Evolutionary conservation across 1,140 invertebrate species (phyloP), one percentile per base, ranked within the genome.

Genomic region (Conus betulinus): DNA sequence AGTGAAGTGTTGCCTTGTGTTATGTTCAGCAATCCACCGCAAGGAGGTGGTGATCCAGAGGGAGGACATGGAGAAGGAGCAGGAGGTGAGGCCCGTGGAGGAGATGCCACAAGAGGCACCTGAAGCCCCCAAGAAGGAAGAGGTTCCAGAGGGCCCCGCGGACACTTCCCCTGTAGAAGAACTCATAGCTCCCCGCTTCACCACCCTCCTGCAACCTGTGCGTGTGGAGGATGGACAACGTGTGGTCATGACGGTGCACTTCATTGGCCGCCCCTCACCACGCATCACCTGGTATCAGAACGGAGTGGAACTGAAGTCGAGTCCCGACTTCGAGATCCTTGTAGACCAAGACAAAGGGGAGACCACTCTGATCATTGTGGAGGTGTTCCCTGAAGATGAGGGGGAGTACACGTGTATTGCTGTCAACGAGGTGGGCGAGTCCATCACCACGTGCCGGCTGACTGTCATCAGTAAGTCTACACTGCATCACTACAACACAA

Each of bases 371-470:
- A 91, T 94, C 53, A 95, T 95, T 86, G 88, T 94, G 17, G 95
- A 95, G 85, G 94, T 95, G 5, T 95, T 95, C 91, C 95, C 95
- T 39, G 94, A 96, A 25, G 99, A 99, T 95, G 97, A 97, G 55
- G 99, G 99, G n/a, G 96, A 96, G 51, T 99, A 99, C 95, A 97
- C 97, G 78, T 99, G 98, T 93, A 97, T 97, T 0, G 99, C 99
- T 11, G 96, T 95, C 3, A 99, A 99, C 94, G 96, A 97, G 86
- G 98, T 98, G 15, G 99, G 98, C 4, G 97, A 97, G 93, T 97
- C 98, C n/a, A 93, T 93, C 23, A 95, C 94, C 79, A 94, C 94
- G 8, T 95, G 94, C 89, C 67, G 90, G 27, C 91, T 95, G 17
- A 94, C 90, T 83, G 92, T 95, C 39, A 89, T 93, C 88, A 89